Base-by-base conservation (phyloP, 2,888 invertebrate species). In the Phragmatobia fuliginosa region DNA sequence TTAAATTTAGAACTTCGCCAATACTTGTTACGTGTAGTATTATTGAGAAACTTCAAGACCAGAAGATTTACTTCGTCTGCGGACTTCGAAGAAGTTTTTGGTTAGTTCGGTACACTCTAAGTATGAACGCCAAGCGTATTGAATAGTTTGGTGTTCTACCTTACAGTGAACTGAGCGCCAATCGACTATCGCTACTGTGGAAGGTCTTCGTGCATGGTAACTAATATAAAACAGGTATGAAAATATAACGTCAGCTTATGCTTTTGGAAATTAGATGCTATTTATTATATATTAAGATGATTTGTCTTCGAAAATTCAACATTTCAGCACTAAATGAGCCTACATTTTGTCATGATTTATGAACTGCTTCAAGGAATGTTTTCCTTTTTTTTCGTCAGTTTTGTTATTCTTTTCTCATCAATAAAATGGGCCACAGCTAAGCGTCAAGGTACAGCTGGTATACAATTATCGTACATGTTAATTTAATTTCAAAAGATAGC, bases 141-240 rank as follows among this genome's bases (percentile, higher is more conserved):
- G 91, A 92, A 91, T 91, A 95, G 98, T 97, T 98, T 98, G 98
- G 98, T 98, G 98, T 98, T 98, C 98, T 97, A 98, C 98, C 98
- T 98, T 98, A 98, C 98, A 98, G 98, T 98, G 98, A 97, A 96
- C 95, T 96, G 97, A 96, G 96, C 94, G 90, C 81, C 84, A 81
- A 90, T 92, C 83, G 21, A 41, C 71, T 85, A 74, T 62, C 82
- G 28, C 5, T 11, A 32, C 62, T 49, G 56, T 33, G 10, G 70
- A 73, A 72, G 63, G 49, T 62, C 64, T 88, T 87, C 88, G 85
- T 83, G 82, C 86, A 32, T 86, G 83, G 83, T 87, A 73, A 75
- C 70, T 28, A 70, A 78, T 33, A 78, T 71, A 77, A 33, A 64
- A 45, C 18, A 61, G 67, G 58, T 67, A 65, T 67, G 33, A 45